Base-by-base conservation (phyloP, 1,140 invertebrate species). In the Tribolium castaneum region DNA sequence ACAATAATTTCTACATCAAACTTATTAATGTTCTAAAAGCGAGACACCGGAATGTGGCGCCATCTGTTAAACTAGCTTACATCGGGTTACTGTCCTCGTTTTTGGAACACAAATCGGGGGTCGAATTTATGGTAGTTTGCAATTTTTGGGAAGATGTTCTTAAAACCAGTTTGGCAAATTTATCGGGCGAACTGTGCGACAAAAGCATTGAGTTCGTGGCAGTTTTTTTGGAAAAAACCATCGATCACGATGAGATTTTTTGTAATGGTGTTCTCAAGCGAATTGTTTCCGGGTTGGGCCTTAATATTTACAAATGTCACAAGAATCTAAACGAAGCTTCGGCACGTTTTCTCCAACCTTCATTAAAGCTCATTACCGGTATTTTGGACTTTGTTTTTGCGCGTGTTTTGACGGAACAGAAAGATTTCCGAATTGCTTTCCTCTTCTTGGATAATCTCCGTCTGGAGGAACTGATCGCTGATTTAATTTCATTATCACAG, bases 11-110 rank as follows among this genome's bases (percentile, higher is more conserved):
- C 0, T 89, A 85, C 50, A 83, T 87, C 66, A 86, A 85, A 66
- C 85, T 19, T 74, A n/a, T n/a, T n/a, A n/a, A n/a, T n/a, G n/a
- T n/a, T n/a, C n/a, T n/a, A n/a, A n/a, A n/a, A n/a, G n/a, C n/a
- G n/a, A n/a, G n/a, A n/a, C n/a, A n/a, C n/a, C n/a, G n/a, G n/a
- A n/a, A n/a, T n/a, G n/a, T n/a, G n/a, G n/a, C n/a, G n/a, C n/a
- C n/a, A n/a, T n/a, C 86, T 62, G 84, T 87, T 34, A 76, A 86
- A 62, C 88, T 90, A 0, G 90, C 88, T 12, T 90, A 89, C 25
- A 88, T 90, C 12, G 87, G 87, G n/a, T 87, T 92, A 77, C 84
- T 92, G 14, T 85, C 85, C n/a, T 85, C 89, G 7, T 87, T 91
- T 22, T 85, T 89, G 25, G 81, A 83, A 5, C 91, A 92, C 80